Evolutionary conservation across 2,113 vertebrate genomes (phyloP).

Genomic region (Illadopsis cleaveri): DNA sequence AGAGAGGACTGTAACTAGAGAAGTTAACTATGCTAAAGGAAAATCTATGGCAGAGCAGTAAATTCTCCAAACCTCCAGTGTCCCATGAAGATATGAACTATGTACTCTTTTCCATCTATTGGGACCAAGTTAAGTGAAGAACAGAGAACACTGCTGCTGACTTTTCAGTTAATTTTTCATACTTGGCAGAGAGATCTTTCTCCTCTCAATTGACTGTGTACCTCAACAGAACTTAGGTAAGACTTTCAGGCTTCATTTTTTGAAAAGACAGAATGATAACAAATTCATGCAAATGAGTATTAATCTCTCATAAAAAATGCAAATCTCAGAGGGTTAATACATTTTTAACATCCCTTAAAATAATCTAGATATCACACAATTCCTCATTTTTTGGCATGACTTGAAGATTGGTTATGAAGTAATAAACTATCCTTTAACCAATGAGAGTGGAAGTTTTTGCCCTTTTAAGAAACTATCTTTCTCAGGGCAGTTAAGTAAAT

Average conservation of each 20-base stretch:
- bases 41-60: background rate
- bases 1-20: background rate
- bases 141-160: background rate
- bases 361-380: background rate
- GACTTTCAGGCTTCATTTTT: background rate
- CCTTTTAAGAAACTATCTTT: background rate
- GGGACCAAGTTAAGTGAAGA: background rate
- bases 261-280: background rate
- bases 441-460: background rate
- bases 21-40: background rate
- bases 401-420: background rate
- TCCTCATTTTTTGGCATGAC: background rate
- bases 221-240: background rate
- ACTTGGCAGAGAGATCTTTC: background rate
- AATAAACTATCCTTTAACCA: background rate
- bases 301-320: slow-evolving; percentile 7
- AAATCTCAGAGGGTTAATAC: background rate
- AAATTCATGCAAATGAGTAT: background rate
- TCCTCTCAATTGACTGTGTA: background rate
- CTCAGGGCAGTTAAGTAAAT: background rate
- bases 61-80: background rate
- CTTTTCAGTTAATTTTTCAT: background rate
- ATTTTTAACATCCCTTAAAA: background rate
- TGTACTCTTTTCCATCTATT: background rate
- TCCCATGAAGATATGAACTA: background rate